Base-by-base conservation (phyloP, 2,797 vertebrate genomes). In the Liparis tanakae region DNA sequence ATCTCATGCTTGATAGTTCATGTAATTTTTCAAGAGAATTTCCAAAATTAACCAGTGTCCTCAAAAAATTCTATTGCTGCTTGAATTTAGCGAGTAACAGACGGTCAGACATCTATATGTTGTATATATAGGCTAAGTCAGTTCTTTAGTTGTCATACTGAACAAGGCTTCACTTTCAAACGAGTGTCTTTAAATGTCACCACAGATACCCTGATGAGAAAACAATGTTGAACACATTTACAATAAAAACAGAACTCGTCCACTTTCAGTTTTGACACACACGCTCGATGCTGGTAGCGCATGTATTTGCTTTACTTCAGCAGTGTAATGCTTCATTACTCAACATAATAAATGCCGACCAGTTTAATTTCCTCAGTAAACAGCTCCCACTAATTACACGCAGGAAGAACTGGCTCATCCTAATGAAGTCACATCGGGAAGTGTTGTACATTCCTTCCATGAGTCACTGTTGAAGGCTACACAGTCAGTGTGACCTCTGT, bases 281-380 rank as follows among this genome's bases (percentile, higher is more conserved):
- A 18, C 54, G 43, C 60, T 55, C 64, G 18, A 71, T 58, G 2
- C 18, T 14, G 17, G 17, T 17, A 25, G 15, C 20, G 37, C 1
- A 20, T 43, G 61, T 20, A 46, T 77, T 66, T 85, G 50, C 72
- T 69, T 70, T 66, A 72, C 65, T 68, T 72, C 5, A 51, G 67
- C 64, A 64, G 65, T 72, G 70, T 36, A 36, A 37, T 72, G 67
- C 67, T 67, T 77, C 55, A 54, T 81, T 71, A 53, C 69, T 72
- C 44, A 34, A 15, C 76, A 77, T 60, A 56, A 83, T 86, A 84
- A 86, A 85, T 77, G 79, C 59, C 70, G 65, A 61, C 41, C 17
- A 68, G 67, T 78, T 86, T 85, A 81, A 87, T 89, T 86, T 90
- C 87, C 87, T 85, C 82, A 70, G 79, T 87, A 89, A 89, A 91